Evolutionary conservation across 2,888 invertebrate genomes (phyloP).

Genomic region (Anoncus sp.): DNA sequence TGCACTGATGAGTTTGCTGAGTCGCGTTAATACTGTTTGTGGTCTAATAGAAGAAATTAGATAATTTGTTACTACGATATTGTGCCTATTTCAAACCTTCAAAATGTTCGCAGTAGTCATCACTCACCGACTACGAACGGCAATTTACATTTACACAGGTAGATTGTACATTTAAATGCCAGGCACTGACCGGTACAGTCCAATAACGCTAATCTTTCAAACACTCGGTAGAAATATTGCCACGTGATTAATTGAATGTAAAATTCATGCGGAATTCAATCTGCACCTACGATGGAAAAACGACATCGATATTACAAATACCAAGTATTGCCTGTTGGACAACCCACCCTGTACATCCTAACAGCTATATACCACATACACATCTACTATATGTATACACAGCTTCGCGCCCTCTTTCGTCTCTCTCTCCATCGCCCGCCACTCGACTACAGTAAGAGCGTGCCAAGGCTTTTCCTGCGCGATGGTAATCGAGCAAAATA

Average conservation of each 20-base stretch:
- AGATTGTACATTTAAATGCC: too few species aligned
- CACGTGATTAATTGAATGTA: not conserved
- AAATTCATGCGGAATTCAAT: not conserved
- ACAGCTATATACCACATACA: slow-evolving; percentile 7
- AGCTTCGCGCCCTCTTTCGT: slow-evolving; percentile 49
- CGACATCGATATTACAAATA: not conserved
- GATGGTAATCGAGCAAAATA: slow-evolving; percentile 82
- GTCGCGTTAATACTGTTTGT: not conserved
- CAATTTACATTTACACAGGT: not conserved
- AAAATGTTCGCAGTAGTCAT: not conserved
- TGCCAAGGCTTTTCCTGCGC: slow-evolving; percentile 74
- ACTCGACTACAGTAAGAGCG: slow-evolving; percentile 56
- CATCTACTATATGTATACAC: slow-evolving; percentile 20
- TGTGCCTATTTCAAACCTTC: not conserved
- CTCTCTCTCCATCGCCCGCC: slow-evolving; percentile 53
- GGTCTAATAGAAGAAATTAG: not conserved
- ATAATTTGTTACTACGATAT: not conserved
- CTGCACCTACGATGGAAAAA: not conserved
- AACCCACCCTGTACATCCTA: slow-evolving; percentile 38
- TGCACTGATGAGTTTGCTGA: not conserved
- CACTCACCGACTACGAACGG: not conserved
- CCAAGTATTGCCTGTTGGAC: not conserved
- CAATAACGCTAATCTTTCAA: too few species aligned
- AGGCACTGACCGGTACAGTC: too few species aligned
- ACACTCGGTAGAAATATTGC: not conserved